Evolutionary conservation across 2,113 vertebrate species (phyloP).

Genomic region (Mesembrinibis cayennensis): DNA sequence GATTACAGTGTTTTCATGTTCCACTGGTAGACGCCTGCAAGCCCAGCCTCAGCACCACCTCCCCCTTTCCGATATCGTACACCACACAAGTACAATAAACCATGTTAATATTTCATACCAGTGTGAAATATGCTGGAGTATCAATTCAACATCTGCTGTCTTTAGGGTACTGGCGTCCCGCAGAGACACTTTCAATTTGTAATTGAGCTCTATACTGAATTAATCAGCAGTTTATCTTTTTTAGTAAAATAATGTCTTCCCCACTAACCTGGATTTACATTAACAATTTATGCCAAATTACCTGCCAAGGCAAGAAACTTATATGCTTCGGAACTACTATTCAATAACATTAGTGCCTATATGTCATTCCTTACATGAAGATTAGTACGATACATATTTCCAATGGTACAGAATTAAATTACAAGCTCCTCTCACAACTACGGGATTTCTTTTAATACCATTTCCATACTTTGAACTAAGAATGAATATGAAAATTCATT

Average conservation of each 20-base stretch:
- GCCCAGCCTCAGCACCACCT: constrained; percentile 34
- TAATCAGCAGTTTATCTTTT: constrained; percentile 98
- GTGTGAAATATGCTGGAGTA: constrained; percentile 92
- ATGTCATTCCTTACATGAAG: constrained; percentile 38
- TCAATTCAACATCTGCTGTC: constrained; percentile 94
- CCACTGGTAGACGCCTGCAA: background rate
- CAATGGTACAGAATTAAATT: background rate
- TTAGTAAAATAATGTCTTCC: constrained; percentile 90
- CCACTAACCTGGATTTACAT: constrained; percentile 83
- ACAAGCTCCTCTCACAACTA: background rate
- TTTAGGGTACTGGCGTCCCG: constrained; percentile 82
- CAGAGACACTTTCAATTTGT: constrained; percentile 95
- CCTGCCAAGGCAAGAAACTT: constrained; percentile 76
- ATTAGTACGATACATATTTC: constrained; percentile 39
- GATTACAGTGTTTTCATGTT: background rate
- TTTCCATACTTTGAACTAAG: background rate
- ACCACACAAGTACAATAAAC: constrained; percentile 84
- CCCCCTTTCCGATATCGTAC: constrained; percentile 53
- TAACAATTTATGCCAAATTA: constrained; percentile 86
- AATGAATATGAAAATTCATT: background rate
- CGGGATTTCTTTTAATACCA: background rate
- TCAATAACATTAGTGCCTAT: constrained; percentile 24
- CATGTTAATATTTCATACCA: constrained; percentile 96
- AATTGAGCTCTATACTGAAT: constrained; percentile 98
- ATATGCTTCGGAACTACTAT: constrained; percentile 49